Conservation (phyloP, 1,140 invertebrate genomes). For the Drosophila pseudoobscura region DNA sequence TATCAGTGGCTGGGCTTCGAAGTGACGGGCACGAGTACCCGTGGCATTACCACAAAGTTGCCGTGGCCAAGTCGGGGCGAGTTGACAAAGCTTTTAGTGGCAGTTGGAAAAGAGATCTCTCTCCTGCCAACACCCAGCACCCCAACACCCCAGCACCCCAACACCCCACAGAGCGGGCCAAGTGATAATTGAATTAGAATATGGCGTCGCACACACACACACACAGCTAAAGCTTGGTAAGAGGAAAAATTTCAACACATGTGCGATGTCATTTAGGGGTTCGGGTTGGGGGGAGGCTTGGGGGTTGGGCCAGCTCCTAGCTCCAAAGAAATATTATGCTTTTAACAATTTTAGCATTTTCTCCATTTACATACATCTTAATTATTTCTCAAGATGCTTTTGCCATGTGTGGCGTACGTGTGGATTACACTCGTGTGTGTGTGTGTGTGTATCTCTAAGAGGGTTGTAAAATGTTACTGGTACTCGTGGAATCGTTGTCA, state of each 20-base stretch:
- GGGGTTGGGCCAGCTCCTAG: constrained; percentile 45
- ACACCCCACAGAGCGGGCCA: constrained; percentile 42
- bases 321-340: constrained; percentile 81
- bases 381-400: constrained; percentile 83
- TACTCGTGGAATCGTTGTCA: constrained; percentile 65
- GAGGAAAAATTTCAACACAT: constrained; percentile 75
- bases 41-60: constrained; percentile 73
- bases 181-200: constrained; percentile 83
- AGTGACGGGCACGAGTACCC: constrained; percentile 58
- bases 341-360: constrained; percentile 83
- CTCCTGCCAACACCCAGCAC: background rate
- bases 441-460: constrained; percentile 21
- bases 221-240: constrained; percentile 64
- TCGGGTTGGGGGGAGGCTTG: constrained; percentile 12
- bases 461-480: constrained; percentile 74
- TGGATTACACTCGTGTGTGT: constrained; percentile 55
- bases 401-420: constrained; percentile 45
- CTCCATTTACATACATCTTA: constrained; percentile 82
- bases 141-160: background rate
- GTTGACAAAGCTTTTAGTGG: constrained; percentile 81
- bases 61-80: constrained; percentile 55
- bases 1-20: constrained; percentile 51
- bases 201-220: constrained; percentile 61
- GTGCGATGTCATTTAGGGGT: constrained; percentile 71
- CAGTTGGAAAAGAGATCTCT: constrained; percentile 20